phyloP scores from a whole-genome alignment of 1,140 invertebrate genomes.

The Drosophila bocqueti region DNA sequence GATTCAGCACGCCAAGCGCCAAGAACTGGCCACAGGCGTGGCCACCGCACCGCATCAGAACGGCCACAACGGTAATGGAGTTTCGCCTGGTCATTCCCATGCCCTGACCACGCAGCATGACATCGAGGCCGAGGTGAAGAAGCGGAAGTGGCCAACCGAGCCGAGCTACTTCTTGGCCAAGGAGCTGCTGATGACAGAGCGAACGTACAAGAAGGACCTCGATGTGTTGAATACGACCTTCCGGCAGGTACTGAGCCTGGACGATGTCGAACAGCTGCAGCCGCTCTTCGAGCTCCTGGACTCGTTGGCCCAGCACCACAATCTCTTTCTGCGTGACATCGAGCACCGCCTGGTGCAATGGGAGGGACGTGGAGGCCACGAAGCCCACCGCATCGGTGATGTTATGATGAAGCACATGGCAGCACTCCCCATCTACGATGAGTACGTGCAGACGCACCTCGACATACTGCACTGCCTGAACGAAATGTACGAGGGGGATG shows the following conservation, averaged over 20 bases:
- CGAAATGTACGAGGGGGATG: slow-evolving; percentile 89
- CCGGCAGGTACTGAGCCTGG: slow-evolving; percentile 87
- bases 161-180: slow-evolving; percentile 96
- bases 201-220: slow-evolving; percentile 97
- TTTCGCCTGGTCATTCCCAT: slow-evolving; percentile 14
- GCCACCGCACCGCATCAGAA: slow-evolving; percentile 60
- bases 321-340: slow-evolving; percentile 86
- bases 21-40: slow-evolving; percentile 74
- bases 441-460: slow-evolving; percentile 92
- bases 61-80: slow-evolving; percentile 63
- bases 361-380: slow-evolving; percentile 85
- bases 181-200: slow-evolving; percentile 97
- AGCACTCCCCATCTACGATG: slow-evolving; percentile 89
- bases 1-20: slow-evolving; percentile 78
- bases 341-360: slow-evolving; percentile 86
- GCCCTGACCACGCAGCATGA: slow-evolving; percentile 37
- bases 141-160: slow-evolving; percentile 89
- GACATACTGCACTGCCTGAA: slow-evolving; percentile 92
- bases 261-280: slow-evolving; percentile 82
- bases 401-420: slow-evolving; percentile 88
- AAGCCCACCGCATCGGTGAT: slow-evolving; percentile 88
- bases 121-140: slow-evolving; percentile 74
- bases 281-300: slow-evolving; percentile 86
- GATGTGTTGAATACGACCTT: slow-evolving; percentile 94
- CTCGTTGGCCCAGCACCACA: slow-evolving; percentile 87